phyloP scores from a whole-genome alignment of 2,113 vertebrate genomes.

The Lophochroa leadbeateri region DNA sequence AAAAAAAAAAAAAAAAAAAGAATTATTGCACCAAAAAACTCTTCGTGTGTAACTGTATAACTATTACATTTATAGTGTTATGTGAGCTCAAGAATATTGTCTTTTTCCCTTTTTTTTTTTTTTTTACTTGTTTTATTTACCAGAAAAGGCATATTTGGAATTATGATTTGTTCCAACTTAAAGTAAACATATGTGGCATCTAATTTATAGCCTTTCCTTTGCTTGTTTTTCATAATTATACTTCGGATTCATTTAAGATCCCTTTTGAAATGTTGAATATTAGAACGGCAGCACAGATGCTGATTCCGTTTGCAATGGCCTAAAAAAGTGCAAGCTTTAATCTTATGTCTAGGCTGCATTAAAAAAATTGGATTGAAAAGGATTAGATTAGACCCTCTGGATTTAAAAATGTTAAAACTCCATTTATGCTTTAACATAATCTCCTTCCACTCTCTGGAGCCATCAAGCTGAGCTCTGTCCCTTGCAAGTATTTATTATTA shows the following conservation, averaged over 20 bases:
- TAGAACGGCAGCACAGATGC: slow-evolving; percentile 83
- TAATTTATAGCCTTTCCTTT: background rate
- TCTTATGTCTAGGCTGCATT: slow-evolving; percentile 95
- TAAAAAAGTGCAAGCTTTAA: slow-evolving; percentile 89
- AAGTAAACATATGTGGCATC: background rate
- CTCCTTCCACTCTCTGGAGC: slow-evolving; percentile 85
- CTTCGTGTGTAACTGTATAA: background rate
- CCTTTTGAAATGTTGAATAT: background rate
- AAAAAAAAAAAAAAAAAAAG: background rate
- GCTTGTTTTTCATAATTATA: background rate
- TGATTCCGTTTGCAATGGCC: slow-evolving; percentile 83
- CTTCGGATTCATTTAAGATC: slow-evolving; percentile 36
- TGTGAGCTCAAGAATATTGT: background rate
- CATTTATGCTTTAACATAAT: slow-evolving; percentile 94
- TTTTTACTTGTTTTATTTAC: background rate
- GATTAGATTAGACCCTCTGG: slow-evolving; percentile 95
- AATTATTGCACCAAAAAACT: background rate
- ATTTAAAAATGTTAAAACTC: slow-evolving; percentile 96
- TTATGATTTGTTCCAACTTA: background rate
- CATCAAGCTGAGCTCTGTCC: slow-evolving; percentile 82
- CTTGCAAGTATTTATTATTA: slow-evolving; percentile 72
- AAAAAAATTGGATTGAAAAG: slow-evolving; percentile 97
- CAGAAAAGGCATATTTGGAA: background rate
- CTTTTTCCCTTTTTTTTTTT: background rate
- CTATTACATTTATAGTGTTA: background rate